Conservation (phyloP, 2,113 vertebrate genomes). For the Aptenodytes forsteri region DNA sequence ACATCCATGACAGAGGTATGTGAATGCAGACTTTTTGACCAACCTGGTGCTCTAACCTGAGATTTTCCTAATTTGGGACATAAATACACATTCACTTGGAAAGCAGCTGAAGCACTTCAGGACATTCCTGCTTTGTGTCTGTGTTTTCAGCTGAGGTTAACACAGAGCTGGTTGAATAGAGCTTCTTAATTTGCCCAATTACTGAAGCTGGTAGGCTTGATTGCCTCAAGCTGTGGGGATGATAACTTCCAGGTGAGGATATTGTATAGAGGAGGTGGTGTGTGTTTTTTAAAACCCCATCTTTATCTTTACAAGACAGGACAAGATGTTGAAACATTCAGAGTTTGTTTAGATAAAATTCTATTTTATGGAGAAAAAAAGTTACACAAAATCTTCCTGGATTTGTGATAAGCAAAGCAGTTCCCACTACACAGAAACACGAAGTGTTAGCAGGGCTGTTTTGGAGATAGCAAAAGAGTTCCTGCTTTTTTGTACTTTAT, state of each 20-base stretch:
- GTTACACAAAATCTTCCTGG: not conserved
- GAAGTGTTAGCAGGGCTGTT: not conserved
- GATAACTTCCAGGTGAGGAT: not conserved
- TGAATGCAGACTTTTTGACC: not conserved
- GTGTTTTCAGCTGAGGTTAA: not conserved
- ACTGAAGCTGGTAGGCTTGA: not conserved
- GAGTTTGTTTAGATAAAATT: not conserved
- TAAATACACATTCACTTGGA: not conserved
- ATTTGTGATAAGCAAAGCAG: not conserved
- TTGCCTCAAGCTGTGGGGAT: not conserved
- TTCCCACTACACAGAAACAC: not conserved
- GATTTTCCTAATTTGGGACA: not conserved
- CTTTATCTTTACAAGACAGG: not conserved
- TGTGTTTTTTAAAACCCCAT: not conserved
- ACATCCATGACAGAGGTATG: not conserved
- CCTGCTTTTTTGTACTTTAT: not conserved
- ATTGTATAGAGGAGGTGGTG: not conserved
- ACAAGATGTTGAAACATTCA: not conserved
- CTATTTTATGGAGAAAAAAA: not conserved
- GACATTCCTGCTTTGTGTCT: not conserved
- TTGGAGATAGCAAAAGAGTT: not conserved
- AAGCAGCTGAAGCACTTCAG: not conserved
- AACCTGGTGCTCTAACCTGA: not conserved
- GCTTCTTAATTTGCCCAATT: not conserved
- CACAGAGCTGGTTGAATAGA: not conserved